Percentiles rank a stretch among this genome's conserved stretches.
Evolutionary conservation across 2,113 vertebrate genomes (phyloP).

Genomic region (Orcinus orca): DNA sequence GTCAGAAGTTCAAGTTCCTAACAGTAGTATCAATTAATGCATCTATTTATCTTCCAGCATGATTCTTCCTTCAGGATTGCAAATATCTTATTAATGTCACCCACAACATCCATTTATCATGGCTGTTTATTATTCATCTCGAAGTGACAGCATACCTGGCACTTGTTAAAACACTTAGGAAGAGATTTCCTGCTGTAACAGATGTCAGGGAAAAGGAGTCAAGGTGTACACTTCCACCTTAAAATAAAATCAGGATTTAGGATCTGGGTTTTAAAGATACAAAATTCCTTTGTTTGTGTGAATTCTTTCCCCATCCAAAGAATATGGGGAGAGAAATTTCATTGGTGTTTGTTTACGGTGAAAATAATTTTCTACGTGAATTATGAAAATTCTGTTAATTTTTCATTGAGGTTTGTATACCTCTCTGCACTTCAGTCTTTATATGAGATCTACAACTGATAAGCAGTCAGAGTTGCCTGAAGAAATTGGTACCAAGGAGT

Average conservation of each 20-base stretch:
- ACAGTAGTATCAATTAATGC: constrained; percentile 54
- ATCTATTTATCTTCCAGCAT: constrained; percentile 47
- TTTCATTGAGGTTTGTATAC: neutral
- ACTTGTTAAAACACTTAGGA: constrained; percentile 38
- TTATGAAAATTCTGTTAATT: neutral
- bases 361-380: neutral
- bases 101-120: constrained; percentile 45
- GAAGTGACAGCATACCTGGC: constrained; percentile 21
- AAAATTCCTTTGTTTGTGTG: neutral
- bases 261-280: neutral
- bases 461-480: neutral
- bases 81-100: constrained; percentile 61
- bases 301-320: neutral
- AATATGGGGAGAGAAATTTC: neutral
- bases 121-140: constrained; percentile 49
- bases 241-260: constrained; percentile 1
- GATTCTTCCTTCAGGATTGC: constrained; percentile 38
- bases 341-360: neutral
- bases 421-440: neutral
- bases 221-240: neutral
- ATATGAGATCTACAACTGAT: neutral
- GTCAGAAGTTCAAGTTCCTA: constrained; percentile 62
- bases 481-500: neutral
- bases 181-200: neutral
- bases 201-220: neutral